Conservation (phyloP, 2,113 vertebrate genomes). For the Cryptotis parvus region DNA sequence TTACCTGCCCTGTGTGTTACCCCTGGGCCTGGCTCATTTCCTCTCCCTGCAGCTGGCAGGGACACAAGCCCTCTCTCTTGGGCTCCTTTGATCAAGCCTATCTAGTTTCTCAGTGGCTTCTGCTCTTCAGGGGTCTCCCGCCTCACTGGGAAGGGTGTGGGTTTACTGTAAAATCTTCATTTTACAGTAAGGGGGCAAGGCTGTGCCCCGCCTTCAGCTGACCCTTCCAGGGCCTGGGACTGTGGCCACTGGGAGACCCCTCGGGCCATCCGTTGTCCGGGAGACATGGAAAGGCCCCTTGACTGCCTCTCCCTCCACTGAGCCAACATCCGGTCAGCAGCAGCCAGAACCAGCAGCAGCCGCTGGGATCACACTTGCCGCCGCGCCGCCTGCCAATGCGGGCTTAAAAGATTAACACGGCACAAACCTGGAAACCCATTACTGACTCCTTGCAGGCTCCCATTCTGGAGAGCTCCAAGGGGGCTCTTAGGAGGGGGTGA, state of each 20-base stretch:
- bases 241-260: not conserved
- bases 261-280: not conserved
- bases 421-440: not conserved
- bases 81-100: not conserved
- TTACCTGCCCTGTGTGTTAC: not conserved
- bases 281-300: too few species aligned
- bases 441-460: not conserved
- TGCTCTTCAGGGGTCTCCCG: not conserved
- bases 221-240: not conserved
- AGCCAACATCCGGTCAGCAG: not conserved
- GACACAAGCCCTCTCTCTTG: not conserved
- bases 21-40: too few species aligned
- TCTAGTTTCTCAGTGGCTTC: not conserved
- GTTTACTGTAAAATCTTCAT: not conserved
- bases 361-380: not conserved
- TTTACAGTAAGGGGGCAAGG: not conserved
- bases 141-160: not conserved
- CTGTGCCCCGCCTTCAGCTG: rapidly evolving
- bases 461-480: not conserved
- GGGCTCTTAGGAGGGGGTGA: not conserved
- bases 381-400: too few species aligned
- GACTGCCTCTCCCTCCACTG: not conserved
- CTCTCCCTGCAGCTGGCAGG: too few species aligned
- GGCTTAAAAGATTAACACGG: not conserved
- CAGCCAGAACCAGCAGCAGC: not conserved